Conservation (phyloP, 2,888 invertebrate species). For the Elysia crispata region DNA sequence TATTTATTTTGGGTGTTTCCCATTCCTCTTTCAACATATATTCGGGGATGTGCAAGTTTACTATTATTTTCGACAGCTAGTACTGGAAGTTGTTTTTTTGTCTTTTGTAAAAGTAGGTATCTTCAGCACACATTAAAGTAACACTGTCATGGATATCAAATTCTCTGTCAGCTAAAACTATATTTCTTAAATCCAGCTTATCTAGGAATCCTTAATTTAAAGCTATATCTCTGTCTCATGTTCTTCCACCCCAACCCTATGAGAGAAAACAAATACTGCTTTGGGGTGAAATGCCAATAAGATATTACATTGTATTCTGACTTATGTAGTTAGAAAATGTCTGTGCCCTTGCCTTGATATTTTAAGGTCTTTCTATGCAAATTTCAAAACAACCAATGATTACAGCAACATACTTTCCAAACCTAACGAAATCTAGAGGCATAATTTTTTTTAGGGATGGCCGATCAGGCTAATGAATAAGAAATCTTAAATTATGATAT, state of each 20-base stretch:
- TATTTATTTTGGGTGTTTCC: constrained; percentile 54
- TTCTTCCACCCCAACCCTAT: constrained; percentile 59
- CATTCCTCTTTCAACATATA: constrained; percentile 57
- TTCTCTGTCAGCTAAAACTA: constrained; percentile 56
- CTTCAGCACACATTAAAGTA: constrained; percentile 40
- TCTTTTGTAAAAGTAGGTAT: constrained; percentile 57
- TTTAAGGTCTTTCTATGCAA: constrained; percentile 51
- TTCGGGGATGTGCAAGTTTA: constrained; percentile 53
- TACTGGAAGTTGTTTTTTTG: constrained; percentile 51
- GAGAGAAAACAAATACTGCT: constrained; percentile 58
- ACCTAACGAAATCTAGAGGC: constrained; percentile 42
- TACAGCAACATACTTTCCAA: constrained; percentile 42
- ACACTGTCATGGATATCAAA: constrained; percentile 56
- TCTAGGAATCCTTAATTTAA: constrained; percentile 54
- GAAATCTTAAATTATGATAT: neutral
- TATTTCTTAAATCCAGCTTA: constrained; percentile 53
- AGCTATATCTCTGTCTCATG: constrained; percentile 62
- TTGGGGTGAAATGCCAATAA: constrained; percentile 61
- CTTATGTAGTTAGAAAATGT: constrained; percentile 59
- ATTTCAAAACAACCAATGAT: constrained; percentile 53
- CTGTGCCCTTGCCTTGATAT: constrained; percentile 52
- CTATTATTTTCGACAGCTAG: constrained; percentile 53
- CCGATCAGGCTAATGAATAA: constrained; percentile 37
- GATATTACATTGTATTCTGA: constrained; percentile 58
- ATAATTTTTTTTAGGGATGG: constrained; percentile 29